phyloP scores from a whole-genome alignment of 2,797 vertebrate species.

The Microcaecilia unicolor region DNA sequence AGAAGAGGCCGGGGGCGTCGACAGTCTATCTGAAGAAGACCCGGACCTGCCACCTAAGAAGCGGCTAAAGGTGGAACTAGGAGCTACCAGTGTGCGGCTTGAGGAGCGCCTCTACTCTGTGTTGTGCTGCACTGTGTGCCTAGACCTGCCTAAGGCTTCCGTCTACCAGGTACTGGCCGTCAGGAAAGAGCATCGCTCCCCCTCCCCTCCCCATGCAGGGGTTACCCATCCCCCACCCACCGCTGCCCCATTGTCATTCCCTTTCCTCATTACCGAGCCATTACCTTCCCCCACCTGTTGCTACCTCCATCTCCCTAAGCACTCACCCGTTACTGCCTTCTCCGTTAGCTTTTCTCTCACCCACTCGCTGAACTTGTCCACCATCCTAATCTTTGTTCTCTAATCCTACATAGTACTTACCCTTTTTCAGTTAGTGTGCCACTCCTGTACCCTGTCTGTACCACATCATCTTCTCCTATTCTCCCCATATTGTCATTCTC shows the following conservation, averaged over 20 bases:
- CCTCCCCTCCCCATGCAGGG: no score
- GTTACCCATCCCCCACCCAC: neutral
- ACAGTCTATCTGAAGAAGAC: slow-evolving; percentile 56
- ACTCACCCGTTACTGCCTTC: no score
- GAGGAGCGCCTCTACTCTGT: slow-evolving; percentile 93
- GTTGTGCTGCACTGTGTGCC: slow-evolving; percentile 90
- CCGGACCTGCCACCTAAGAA: slow-evolving; percentile 85
- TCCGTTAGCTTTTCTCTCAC: neutral
- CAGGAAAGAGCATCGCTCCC: neutral
- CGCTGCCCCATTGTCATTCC: neutral
- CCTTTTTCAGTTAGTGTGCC: no score
- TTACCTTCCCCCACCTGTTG: no score
- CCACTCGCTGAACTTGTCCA: neutral
- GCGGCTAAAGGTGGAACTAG: slow-evolving; percentile 68
- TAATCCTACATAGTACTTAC: no score
- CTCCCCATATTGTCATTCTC: no score
- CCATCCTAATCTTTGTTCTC: neutral
- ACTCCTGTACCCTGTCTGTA: neutral
- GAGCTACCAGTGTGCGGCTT: slow-evolving; percentile 68
- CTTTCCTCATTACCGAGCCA: no score
- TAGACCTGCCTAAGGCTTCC: slow-evolving; percentile 91
- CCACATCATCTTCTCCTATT: no score
- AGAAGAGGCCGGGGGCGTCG: slow-evolving; percentile 56
- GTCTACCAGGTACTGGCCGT: slow-evolving; percentile 78
- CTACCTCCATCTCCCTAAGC: no score